Base-by-base conservation (phyloP, 2,113 vertebrate genomes). In the Saimiri boliviensis region DNA sequence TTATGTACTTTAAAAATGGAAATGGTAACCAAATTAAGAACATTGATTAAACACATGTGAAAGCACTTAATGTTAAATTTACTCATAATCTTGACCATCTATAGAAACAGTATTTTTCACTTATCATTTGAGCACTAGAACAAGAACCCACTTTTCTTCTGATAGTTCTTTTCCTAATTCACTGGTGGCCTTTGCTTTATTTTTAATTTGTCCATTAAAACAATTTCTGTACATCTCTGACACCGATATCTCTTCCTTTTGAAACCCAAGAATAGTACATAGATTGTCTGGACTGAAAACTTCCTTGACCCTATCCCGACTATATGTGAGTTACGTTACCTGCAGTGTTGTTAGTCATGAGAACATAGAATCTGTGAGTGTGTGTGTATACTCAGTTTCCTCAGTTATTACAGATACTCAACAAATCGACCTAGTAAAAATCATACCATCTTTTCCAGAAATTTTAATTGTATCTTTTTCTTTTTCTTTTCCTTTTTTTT, bases 401-500 rank as follows among this genome's bases (percentile, higher is more conserved):
- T 32, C 58, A 56, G 37, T 47, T 86, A 35, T 32, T 81, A 47
- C 9, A 8, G 32, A 73, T 74, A 37, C 42, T 92, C 60, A 94
- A 4, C 85, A 73, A 80, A 84, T 76, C 74, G 12, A 82, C 52
- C 40, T 68, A 42, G 56, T 83, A 54, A 86, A 95, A 96, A 37
- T 16, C 3, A 45, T 3, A 19, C 1, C 86, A 45, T 68, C 45
- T 97, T 93, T 91, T 56, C 77, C 17, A 89, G 10, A 25, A 91
- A 95, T 80, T 85, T 93, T 56, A 76, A 91, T 95, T 90, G 6
- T 94, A n/a, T 70, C 27, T 56, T 77, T 89, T 27, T 88, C 25
- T 9, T 5, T 13, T 60, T 27, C 25, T 25, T 12, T 66, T 45
- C 89, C 13, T 80, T 9, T 49, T 60, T 9, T 5, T 13, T 30